Evolutionary conservation across 2,113 vertebrate species (phyloP), one percentile per base, ranked within the genome.

Genomic region (Picathartes gymnocephalus): DNA sequence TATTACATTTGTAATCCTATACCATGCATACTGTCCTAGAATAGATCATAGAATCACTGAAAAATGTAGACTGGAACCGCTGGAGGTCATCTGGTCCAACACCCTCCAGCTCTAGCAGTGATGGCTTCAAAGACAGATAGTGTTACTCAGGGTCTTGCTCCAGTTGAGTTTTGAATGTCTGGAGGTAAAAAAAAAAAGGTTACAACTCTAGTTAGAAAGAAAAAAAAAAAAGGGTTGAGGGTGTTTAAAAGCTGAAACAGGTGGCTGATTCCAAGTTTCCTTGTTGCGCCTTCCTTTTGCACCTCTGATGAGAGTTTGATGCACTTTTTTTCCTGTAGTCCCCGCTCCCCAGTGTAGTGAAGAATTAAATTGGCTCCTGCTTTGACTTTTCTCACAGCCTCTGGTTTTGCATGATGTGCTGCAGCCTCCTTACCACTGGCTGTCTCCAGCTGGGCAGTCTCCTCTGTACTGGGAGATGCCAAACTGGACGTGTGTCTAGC

Each of bases 21-120:
- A 86, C 85, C 7, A 31, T 2, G 23, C 54, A 21, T 82, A 27
- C 48, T 40, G 65, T 95, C 84, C 92, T 95, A 95, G 95, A 96
- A 96, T 90, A 96, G 92, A 87, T 95, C 53, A 48, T 14, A 81
- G 93, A 94, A 91, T 76, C 44, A n/a, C 57, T 93, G 87, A 87
- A 93, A 92, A 95, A 90, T 79, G 48, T 76, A 68, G 73, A 19
- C 48, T 90, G 92, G 61, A 89, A 89, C 81, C 14, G 0, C 69
- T 91, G 91, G 92, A 89, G 57, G 78, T 85, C 70, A 60, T 89
- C 48, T 81, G 16, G 81, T 84, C 73, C 19, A 58, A 9, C 14
- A 74, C 19, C 12, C 56, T 18, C 35, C 16, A 40, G 39, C 73
- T 22, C 65, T 4, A 4, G 48, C 20, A 58, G 44, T 1, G 6